Evolutionary conservation across 2,797 vertebrate genomes (phyloP).

Genomic region (Momotus momota): DNA sequence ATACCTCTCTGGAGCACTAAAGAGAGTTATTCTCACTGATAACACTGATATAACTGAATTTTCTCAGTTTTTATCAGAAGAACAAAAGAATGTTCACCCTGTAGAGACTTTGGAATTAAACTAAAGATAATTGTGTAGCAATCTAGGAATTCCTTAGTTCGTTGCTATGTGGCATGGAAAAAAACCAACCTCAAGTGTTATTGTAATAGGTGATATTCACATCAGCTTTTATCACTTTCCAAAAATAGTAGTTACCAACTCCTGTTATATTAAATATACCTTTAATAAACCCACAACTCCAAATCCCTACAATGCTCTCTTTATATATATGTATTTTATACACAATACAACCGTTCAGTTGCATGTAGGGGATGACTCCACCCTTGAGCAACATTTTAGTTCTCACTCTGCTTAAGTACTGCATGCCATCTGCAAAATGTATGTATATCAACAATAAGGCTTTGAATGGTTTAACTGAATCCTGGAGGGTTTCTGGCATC

Average conservation of each 20-base stretch:
- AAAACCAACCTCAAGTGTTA: not conserved
- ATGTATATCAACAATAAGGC: fast-evolving
- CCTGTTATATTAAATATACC: not conserved
- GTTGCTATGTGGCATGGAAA: not conserved
- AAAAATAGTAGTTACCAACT: not conserved
- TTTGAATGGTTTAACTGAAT: not conserved
- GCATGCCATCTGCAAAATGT: not conserved
- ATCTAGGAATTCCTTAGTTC: not conserved
- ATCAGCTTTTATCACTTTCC: not conserved
- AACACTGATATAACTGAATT: not conserved
- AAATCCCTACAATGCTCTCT: not conserved
- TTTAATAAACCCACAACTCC: not conserved
- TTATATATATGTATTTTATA: too few relatives aligned
- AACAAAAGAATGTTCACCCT: not conserved
- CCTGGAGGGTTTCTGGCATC: not conserved
- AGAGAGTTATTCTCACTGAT: not conserved
- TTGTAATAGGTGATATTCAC: not conserved
- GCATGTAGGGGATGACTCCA: not conserved
- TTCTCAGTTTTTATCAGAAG: not conserved
- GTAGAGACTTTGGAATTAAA: not conserved
- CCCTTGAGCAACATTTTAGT: not conserved
- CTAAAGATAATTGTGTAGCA: not conserved
- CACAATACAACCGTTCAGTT: not conserved
- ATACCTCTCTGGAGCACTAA: not conserved
- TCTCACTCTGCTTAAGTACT: not conserved